These are phyloP conservation scores for Cephalotes varians DNA, from an alignment of 2,888 invertebrate species.

Conservation along the genomic window DNA sequence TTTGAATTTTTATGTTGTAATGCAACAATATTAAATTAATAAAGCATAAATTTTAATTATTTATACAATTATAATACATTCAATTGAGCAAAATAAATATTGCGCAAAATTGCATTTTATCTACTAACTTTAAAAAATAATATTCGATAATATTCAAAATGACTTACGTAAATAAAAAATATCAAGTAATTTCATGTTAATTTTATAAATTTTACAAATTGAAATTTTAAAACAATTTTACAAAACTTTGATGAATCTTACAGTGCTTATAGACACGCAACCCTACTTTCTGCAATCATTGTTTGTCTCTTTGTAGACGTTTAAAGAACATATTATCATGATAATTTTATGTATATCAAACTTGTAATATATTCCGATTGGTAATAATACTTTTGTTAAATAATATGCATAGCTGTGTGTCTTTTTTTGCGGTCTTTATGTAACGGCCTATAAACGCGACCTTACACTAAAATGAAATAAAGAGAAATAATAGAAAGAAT, in stretches of 20 bases:
- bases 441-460: too few relatives aligned
- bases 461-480: neutral
- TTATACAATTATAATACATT: neutral
- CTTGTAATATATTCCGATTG: slow-evolving; percentile 4
- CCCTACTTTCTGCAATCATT: neutral
- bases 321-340: neutral
- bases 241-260: neutral
- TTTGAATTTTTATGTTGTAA: neutral
- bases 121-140: neutral
- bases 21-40: neutral
- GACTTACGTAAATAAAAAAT: slow-evolving; percentile 10
- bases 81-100: neutral
- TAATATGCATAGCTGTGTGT: neutral
- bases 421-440: neutral
- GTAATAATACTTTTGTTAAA: slow-evolving; percentile 10
- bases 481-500: neutral
- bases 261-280: slow-evolving; percentile 6
- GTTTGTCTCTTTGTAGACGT: neutral
- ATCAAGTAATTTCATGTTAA: neutral
- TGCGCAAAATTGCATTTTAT: neutral
- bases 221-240: neutral
- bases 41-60: neutral
- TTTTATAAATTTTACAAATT: neutral
- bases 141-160: neutral
- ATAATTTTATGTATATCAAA: slow-evolving; percentile 8